Evolutionary conservation across 2,888 invertebrate genomes (phyloP).

Genomic region (Philopedon plagiatum): DNA sequence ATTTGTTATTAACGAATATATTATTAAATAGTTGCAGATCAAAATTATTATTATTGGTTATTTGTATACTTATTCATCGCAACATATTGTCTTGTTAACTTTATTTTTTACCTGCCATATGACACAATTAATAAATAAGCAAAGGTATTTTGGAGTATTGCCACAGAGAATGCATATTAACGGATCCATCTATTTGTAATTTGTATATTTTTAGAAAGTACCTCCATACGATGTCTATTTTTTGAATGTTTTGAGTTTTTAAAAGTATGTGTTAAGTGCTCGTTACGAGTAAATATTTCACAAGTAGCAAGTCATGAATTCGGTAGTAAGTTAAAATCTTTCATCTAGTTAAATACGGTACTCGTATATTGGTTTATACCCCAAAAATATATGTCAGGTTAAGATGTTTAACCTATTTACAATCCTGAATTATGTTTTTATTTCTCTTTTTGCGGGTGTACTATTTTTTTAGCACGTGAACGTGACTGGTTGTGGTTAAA

Average conservation of each 20-base stretch:
- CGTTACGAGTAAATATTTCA: conserved; percentile 1
- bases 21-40: no score
- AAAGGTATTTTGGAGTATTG: conserved; percentile 39
- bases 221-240: conserved; percentile 31
- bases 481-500: no score
- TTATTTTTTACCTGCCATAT: conserved; percentile 6
- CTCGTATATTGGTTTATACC: no score
- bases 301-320: conserved; percentile 17
- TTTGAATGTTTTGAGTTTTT: conserved; percentile 16
- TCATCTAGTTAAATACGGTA: background rate
- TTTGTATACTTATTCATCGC: background rate
- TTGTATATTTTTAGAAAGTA: conserved; percentile 37
- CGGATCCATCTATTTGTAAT: conserved; percentile 38
- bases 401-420: no score
- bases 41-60: no score
- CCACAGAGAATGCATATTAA: conserved; percentile 36
- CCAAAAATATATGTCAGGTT: no score
- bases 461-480: no score
- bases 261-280: conserved; percentile 22
- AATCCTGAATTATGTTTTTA: no score
- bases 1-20: no score
- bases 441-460: no score
- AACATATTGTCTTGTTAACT: background rate
- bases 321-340: conserved; percentile 33
- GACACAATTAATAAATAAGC: conserved; percentile 12